Conservation (phyloP, 2,888 invertebrate species). For the Heliconius ismenius region DNA sequence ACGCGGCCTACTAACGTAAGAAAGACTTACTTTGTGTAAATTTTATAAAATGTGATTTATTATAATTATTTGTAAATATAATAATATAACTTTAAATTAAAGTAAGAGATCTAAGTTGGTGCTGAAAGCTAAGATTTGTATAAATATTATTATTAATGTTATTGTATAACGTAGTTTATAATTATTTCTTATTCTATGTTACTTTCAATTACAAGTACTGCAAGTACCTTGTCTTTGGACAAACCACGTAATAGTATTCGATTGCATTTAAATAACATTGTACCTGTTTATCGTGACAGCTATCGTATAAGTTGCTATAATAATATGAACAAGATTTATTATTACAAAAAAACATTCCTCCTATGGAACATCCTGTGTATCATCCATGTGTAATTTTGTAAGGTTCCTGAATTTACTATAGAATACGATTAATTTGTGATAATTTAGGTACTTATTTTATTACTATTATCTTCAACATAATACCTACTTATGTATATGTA, state of each 20-base stretch:
- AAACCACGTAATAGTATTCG: conserved; percentile 46
- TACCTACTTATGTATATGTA: conserved; percentile 51
- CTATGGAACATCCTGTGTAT: conserved; percentile 49
- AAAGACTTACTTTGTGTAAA: conserved; percentile 79
- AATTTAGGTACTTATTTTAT: conserved; percentile 74
- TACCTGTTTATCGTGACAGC: conserved; percentile 53
- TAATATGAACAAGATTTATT: conserved; percentile 41
- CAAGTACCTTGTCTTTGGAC: conserved; percentile 55
- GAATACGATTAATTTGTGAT: conserved; percentile 68
- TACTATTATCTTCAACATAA: conserved; percentile 50
- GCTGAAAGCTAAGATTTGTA: conserved; percentile 44
- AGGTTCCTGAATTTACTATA: conserved; percentile 63
- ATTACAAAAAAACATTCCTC: conserved; percentile 60
- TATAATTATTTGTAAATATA: conserved; percentile 41
- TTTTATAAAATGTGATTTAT: conserved; percentile 45
- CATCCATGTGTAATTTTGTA: conserved; percentile 53
- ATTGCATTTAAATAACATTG: conserved; percentile 50
- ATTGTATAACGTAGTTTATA: conserved; percentile 32
- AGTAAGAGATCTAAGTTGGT: conserved; percentile 45
- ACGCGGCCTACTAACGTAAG: conserved; percentile 71
- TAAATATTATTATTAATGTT: conserved; percentile 41
- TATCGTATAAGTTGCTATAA: conserved; percentile 31
- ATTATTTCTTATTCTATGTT: conserved; percentile 43
- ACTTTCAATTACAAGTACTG: conserved; percentile 50
- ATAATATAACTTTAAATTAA: conserved; percentile 29